These are phyloP conservation scores for Scophthalmus maximus DNA, from an alignment of 2,113 vertebrate species.

Conservation along the genomic window DNA sequence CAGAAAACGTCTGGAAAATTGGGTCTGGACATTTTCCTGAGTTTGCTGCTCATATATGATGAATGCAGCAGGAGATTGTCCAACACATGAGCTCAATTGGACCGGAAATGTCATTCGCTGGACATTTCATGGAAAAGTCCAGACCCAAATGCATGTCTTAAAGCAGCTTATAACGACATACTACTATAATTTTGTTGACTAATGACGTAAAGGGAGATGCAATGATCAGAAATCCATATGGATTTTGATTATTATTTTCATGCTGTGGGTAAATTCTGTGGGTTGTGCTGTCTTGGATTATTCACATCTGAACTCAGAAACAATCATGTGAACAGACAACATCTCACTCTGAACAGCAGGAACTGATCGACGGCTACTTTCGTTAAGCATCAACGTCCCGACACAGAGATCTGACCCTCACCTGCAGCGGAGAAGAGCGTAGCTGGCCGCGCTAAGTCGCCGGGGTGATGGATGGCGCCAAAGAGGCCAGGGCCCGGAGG, in stretches of 20 bases:
- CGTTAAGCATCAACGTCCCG: background rate
- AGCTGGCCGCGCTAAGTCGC: slow-evolving; percentile 93
- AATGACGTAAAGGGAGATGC: background rate
- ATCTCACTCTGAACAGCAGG: background rate
- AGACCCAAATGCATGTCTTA: too few species aligned
- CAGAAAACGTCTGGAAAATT: too few species aligned
- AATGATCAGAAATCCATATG: background rate
- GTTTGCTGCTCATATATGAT: too few species aligned
- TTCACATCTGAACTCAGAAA: too few species aligned
- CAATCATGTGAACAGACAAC: background rate
- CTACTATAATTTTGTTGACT: background rate
- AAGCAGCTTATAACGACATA: too few species aligned
- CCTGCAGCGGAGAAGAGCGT: slow-evolving; percentile 96
- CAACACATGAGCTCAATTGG: too few species aligned
- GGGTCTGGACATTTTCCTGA: too few species aligned
- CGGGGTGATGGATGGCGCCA: slow-evolving; percentile 94
- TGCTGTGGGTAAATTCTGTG: background rate
- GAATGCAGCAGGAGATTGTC: too few species aligned
- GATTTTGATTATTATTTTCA: background rate
- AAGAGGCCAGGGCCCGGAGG: slow-evolving; percentile 95
- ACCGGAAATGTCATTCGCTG: too few species aligned
- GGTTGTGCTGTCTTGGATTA: background rate
- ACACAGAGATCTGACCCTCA: slow-evolving; percentile 63
- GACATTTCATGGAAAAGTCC: too few species aligned
- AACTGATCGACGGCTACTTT: background rate